Base-by-base conservation (phyloP, 2,888 invertebrate species). In the Pristionchus fissidentatus region DNA sequence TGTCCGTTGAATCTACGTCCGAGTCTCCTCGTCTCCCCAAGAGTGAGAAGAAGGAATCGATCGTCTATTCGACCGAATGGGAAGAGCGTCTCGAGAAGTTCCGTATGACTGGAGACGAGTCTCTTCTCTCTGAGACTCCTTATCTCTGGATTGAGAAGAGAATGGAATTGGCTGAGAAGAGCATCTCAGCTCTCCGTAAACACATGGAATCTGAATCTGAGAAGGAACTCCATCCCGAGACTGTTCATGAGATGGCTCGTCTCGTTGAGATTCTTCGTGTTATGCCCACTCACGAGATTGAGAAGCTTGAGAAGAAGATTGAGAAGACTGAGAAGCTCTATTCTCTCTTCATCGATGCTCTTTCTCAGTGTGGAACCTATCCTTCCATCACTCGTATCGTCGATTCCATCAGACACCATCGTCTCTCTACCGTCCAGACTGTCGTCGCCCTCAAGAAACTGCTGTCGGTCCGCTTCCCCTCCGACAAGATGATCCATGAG, bases 201-300 rank as follows among this genome's bases (percentile, higher is more conserved):
- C 85, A 88, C 78, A 52, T 78, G 73, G 49, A 49, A 13, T n/a
- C n/a, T n/a, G 26, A 77, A n/a, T 84, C 85, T 84, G 83, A 89
- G 83, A 29, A 43, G 26, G 49, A 77, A 19, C 22, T 86, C 87
- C 85, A 81, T 79, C 85, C 84, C 84, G 87, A 86, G 75, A 85
- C 85, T 52, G 78, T 84, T 55, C 84, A 87, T 35, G 84, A 87
- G 66, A 84, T 89, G 60, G 86, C 85, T 49, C 85, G 87, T 66
- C 87, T 91, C 82, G 90, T 91, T 77, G 84, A 87, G 60, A 66
- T 90, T 83, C 81, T 91, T 84, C 89, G 87, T 77, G 86, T 85
- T 84, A 85, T 85, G 84, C 86, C 86, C 38, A 57, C 84, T 46
- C 84, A 86, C 32, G 87, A 91, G 73, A 83, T 92, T 55, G 52